These are phyloP conservation scores for Perizoma flavofasciatum DNA, from an alignment of 2,888 invertebrate genomes.

Conservation along the genomic window DNA sequence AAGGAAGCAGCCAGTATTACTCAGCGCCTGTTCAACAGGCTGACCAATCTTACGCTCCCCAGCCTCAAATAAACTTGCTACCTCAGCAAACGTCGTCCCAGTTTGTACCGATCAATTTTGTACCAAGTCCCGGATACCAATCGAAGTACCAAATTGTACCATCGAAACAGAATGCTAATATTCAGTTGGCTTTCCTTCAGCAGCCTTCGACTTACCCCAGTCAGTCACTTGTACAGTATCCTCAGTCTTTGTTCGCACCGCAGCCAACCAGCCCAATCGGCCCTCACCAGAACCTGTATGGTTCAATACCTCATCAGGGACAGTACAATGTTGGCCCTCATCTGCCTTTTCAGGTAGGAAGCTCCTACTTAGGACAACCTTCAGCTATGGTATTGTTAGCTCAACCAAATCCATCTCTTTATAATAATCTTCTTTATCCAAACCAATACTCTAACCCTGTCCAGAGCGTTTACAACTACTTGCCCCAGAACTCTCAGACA, in stretches of 20 bases:
- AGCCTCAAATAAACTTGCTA: conserved; percentile 57
- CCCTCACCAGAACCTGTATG: conserved; percentile 49
- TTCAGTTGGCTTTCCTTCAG: conserved; percentile 68
- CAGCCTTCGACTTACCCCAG: conserved; percentile 56
- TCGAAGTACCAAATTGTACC: conserved; percentile 73
- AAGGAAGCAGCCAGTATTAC: conserved; percentile 65
- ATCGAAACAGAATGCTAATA: conserved; percentile 62
- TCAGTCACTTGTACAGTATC: conserved; percentile 56
- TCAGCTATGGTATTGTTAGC: conserved; percentile 68
- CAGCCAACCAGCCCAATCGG: conserved; percentile 48
- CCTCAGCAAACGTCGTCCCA: conserved; percentile 61
- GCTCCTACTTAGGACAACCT: conserved; percentile 63
- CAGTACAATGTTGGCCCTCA: conserved; percentile 59
- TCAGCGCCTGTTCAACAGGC: conserved; percentile 50
- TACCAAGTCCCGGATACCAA: conserved; percentile 73
- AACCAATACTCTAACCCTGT: conserved; percentile 52
- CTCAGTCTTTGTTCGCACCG: conserved; percentile 57
- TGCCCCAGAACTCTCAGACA: conserved; percentile 64
- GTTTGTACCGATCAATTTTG: conserved; percentile 69
- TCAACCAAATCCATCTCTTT: conserved; percentile 65
- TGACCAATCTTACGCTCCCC: conserved; percentile 49
- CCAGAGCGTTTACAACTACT: conserved; percentile 70
- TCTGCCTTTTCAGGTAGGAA: conserved; percentile 55
- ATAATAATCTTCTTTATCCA: conserved; percentile 61
- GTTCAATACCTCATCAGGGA: conserved; percentile 51